Evolutionary conservation across 2,113 vertebrate genomes (phyloP), one percentile per base, ranked within the genome.

Genomic region (Catharus bicknelli): DNA sequence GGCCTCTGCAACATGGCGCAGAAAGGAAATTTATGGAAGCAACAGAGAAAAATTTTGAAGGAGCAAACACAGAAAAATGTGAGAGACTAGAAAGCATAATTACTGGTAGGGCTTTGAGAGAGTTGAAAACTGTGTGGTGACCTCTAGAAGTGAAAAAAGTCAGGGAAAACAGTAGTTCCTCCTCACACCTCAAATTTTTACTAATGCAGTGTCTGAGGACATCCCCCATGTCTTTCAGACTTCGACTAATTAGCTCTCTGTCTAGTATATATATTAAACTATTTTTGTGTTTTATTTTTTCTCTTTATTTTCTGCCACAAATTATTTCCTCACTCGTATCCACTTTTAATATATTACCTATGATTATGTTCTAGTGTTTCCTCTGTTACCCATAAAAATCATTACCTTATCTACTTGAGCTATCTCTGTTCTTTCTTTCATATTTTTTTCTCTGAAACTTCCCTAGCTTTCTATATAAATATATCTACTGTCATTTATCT

Each of bases 151-250:
- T 12, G 10, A 68, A 19, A 3, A 3, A 54, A 73, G 6, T 69
- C 12, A 66, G 23, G 11, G 8, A 69, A 74, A 76, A 43, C 0
- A 2, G 7, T 58, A 77, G 12, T 23, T 93, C 7, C 43, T 55
- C 15, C 64, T 48, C 1, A 0, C 34, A 66, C 61, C 10, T 51
- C 9, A 55, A 4, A 55, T 23, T 70, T 64, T 78, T 51, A 54
- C 11, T 18, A 43, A 14, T 4, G 45, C 10, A 43, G 7, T 34
- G 6, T 9, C 26, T 90, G 29, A 75, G 19, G 34, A 40, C 13
- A 61, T 26, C 0, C 2, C 8, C 7, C 0, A 0, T 17, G 14
- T 30, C n/a, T 77, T 51, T 20, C 26, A 76, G 26, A 43, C 1
- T 67, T 55, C 26, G 70, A 16, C 12, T 70, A 30, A 47, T 32